Evolutionary conservation across 2,797 vertebrate genomes (phyloP).

Genomic region (Leuciscus waleckii): DNA sequence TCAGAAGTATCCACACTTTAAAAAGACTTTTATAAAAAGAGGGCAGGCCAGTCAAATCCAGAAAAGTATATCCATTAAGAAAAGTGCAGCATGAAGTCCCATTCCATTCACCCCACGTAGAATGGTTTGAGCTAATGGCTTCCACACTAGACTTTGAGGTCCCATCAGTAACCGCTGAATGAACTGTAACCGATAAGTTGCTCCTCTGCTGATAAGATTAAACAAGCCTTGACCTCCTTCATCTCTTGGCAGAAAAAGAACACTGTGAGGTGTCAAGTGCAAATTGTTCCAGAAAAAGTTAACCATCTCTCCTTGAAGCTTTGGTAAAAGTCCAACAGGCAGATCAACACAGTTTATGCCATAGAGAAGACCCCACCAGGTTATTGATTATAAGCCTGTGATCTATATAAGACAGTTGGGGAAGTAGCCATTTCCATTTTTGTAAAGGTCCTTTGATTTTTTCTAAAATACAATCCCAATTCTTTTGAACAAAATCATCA

Average conservation of each 20-base stretch:
- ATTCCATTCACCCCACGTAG: background rate
- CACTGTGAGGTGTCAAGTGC: background rate
- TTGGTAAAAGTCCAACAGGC: background rate
- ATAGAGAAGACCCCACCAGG: background rate
- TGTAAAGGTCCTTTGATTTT: background rate
- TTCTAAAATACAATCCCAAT: background rate
- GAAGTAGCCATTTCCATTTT: slow-evolving; percentile 2
- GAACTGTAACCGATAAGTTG: background rate
- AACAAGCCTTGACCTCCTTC: background rate
- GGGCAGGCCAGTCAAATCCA: background rate
- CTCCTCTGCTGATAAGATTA: background rate
- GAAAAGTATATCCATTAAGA: background rate
- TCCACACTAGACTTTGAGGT: background rate
- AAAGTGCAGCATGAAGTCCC: background rate
- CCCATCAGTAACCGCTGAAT: background rate
- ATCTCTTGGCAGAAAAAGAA: background rate
- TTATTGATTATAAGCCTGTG: background rate
- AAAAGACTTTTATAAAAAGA: background rate
- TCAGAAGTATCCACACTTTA: background rate
- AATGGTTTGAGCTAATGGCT: background rate
- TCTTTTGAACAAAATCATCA: background rate
- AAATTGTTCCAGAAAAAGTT: background rate
- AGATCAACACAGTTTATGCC: background rate
- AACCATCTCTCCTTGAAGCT: background rate
- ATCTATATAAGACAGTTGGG: background rate